phyloP scores from a whole-genome alignment of 2,888 invertebrate genomes.

The Mylabris sibirica region DNA sequence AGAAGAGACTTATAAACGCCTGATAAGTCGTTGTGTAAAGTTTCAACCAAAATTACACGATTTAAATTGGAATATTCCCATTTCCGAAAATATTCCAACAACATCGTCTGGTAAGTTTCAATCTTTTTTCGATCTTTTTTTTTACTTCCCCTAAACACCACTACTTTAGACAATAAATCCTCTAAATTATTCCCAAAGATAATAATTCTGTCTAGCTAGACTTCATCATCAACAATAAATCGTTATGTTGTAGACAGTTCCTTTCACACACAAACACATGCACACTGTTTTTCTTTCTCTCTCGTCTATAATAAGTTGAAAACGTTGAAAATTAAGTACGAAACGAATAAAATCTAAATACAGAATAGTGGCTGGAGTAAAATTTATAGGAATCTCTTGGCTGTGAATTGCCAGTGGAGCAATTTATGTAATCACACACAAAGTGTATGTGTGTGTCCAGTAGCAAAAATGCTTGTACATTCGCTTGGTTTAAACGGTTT shows the following conservation, averaged over 20 bases:
- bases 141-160: neutral
- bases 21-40: constrained; percentile 30
- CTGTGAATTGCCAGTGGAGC: constrained; percentile 23
- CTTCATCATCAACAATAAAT: constrained; percentile 37
- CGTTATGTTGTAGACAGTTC: constrained; percentile 38
- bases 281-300: neutral
- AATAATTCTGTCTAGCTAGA: constrained; percentile 14
- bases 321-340: constrained; percentile 41
- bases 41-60: constrained; percentile 16
- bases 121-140: constrained; percentile 5
- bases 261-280: constrained; percentile 31
- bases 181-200: constrained; percentile 12
- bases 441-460: constrained; percentile 19
- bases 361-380: constrained; percentile 19
- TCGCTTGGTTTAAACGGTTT: neutral
- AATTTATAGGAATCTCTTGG: constrained; percentile 26
- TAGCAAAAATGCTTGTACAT: constrained; percentile 24
- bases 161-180: constrained; percentile 1
- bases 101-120: constrained; percentile 37
- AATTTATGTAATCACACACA: constrained; percentile 38
- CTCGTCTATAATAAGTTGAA: constrained; percentile 46
- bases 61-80: constrained; percentile 21
- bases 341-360: constrained; percentile 42
- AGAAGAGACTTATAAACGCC: constrained; percentile 35
- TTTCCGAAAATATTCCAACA: constrained; percentile 32